Conservation (phyloP, 1,140 invertebrate species). For the Drosophila chauvacae region DNA sequence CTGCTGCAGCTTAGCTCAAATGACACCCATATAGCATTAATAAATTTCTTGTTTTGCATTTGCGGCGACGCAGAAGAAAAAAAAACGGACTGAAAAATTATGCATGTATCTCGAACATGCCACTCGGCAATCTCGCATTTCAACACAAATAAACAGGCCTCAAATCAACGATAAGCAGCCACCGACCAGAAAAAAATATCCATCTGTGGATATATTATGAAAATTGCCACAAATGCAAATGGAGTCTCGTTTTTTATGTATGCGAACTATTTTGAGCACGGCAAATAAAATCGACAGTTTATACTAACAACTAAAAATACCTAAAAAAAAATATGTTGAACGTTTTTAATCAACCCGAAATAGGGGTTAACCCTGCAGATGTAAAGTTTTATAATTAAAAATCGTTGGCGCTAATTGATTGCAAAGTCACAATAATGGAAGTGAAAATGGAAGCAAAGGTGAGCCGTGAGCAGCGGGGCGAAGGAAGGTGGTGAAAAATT, state of each 20-base stretch:
- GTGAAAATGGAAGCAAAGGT: slow-evolving; percentile 14
- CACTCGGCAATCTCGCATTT: slow-evolving; percentile 51
- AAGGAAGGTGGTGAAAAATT: slow-evolving; percentile 19
- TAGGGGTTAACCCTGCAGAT: slow-evolving; percentile 12
- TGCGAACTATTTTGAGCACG: slow-evolving; percentile 49
- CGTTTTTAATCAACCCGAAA: slow-evolving; percentile 34
- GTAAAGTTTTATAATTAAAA: slow-evolving; percentile 59
- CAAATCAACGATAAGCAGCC: slow-evolving; percentile 38
- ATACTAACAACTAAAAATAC: slow-evolving; percentile 4
- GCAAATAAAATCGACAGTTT: slow-evolving; percentile 16
- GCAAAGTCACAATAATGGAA: slow-evolving; percentile 31
- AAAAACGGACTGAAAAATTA: slow-evolving; percentile 38
- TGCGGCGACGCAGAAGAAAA: not conserved
- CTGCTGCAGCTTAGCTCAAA: slow-evolving; percentile 57
- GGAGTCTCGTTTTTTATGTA: slow-evolving; percentile 44
- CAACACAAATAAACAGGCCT: slow-evolving; percentile 44
- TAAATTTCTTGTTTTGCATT: slow-evolving; percentile 52
- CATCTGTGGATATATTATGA: slow-evolving; percentile 50
- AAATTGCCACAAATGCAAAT: slow-evolving; percentile 74
- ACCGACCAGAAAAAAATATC: slow-evolving; percentile 24
- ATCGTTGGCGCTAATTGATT: slow-evolving; percentile 55
- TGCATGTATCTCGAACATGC: slow-evolving; percentile 62
- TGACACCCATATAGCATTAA: slow-evolving; percentile 60
- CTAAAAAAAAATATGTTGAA: slow-evolving; percentile 18
- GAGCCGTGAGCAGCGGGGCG: not conserved